phyloP scores from a whole-genome alignment of 2,888 invertebrate species.

The Bedellia somnulentella region DNA sequence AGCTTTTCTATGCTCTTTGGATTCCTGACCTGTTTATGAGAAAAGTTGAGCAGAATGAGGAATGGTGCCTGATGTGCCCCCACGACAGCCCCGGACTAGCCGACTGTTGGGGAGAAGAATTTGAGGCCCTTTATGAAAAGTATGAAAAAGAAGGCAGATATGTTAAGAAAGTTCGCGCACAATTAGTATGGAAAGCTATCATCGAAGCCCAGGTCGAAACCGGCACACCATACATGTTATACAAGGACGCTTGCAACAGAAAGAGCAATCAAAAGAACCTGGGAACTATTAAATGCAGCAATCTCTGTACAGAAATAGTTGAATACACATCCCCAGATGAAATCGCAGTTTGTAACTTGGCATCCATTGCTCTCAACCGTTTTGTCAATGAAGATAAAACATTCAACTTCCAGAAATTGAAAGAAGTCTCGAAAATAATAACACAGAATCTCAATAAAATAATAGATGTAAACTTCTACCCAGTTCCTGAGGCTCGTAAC shows the following conservation, averaged over 20 bases:
- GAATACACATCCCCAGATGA: constrained; percentile 92
- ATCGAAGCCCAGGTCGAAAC: constrained; percentile 96
- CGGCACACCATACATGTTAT: constrained; percentile 96
- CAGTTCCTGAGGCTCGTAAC: constrained; percentile 81
- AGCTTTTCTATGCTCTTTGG: constrained; percentile 97
- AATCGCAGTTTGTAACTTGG: constrained; percentile 96
- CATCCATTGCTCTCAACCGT: constrained; percentile 95
- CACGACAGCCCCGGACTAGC: constrained; percentile 86
- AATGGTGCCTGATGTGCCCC: constrained; percentile 98
- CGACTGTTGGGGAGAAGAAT: constrained; percentile 94
- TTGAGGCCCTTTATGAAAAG: constrained; percentile 82
- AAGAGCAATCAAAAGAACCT: constrained; percentile 98
- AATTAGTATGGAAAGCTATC: constrained; percentile 90
- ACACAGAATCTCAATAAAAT: constrained; percentile 94
- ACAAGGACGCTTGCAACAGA: constrained; percentile 93
- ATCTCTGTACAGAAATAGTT: constrained; percentile 96
- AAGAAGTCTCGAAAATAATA: constrained; percentile 83
- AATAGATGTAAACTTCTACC: constrained; percentile 96
- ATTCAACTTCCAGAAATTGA: constrained; percentile 87
- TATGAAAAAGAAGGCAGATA: constrained; percentile 83
- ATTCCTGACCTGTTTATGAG: constrained; percentile 98
- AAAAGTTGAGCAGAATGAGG: constrained; percentile 78
- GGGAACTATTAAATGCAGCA: constrained; percentile 97
- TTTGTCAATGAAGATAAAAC: constrained; percentile 79
- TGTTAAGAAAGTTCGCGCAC: constrained; percentile 74